Evolutionary conservation across 2,888 invertebrate species (phyloP).

Genomic region (Drosophila antonietae): DNA sequence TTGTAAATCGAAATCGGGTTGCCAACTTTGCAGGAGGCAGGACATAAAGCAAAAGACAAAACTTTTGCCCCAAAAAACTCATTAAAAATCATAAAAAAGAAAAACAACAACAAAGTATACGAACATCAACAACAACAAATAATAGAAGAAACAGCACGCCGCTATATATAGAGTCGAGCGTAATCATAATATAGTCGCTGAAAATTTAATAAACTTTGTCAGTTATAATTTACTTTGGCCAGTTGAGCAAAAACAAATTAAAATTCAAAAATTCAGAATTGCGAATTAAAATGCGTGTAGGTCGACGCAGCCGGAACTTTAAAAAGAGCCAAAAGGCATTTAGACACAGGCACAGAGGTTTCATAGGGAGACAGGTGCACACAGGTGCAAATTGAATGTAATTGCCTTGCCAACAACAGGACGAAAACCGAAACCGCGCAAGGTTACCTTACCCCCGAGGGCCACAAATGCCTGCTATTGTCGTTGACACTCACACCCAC

Average conservation of each 20-base stretch:
- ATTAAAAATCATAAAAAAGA: slow-evolving; percentile 67
- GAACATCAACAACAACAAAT: background rate
- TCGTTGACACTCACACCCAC: slow-evolving; percentile 58
- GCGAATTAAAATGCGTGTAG: background rate
- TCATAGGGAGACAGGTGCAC: slow-evolving; percentile 10
- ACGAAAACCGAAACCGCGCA: slow-evolving; percentile 57
- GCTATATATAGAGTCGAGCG: slow-evolving; percentile 24
- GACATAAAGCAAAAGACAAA: slow-evolving; percentile 41
- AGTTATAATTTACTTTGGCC: slow-evolving; percentile 53
- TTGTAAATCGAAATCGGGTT: slow-evolving; percentile 25
- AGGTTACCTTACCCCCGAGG: slow-evolving; percentile 50
- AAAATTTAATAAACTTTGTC: slow-evolving; percentile 49
- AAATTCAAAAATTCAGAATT: slow-evolving; percentile 32
- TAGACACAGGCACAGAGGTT: background rate
- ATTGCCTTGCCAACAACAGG: slow-evolving; percentile 66
- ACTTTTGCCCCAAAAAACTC: slow-evolving; percentile 60
- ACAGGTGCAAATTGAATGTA: slow-evolving; percentile 76
- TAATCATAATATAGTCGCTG: slow-evolving; percentile 33
- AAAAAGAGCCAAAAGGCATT: slow-evolving; percentile 33
- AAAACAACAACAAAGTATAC: slow-evolving; percentile 8
- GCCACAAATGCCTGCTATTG: slow-evolving; percentile 61
- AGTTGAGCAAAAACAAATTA: slow-evolving; percentile 49
- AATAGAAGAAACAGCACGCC: background rate
- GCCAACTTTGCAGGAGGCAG: slow-evolving; percentile 42
- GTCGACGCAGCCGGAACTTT: slow-evolving; percentile 23